Conservation (phyloP, 2,888 invertebrate genomes). For the Agapostemon virescens region DNA sequence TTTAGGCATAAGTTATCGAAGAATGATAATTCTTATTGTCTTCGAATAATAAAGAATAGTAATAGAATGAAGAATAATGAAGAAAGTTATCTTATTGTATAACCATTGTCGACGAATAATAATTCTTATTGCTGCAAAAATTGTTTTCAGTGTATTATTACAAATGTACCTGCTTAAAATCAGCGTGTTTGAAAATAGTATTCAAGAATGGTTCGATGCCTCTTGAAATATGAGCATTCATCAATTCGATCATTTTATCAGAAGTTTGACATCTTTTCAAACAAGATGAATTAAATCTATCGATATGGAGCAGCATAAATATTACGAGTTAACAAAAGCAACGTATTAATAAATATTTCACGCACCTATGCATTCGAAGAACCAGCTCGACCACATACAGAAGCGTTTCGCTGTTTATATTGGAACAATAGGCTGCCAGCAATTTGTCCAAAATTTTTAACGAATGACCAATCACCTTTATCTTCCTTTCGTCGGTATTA, state of each 20-base stretch:
- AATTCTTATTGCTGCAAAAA: not conserved
- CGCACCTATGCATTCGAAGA: conserved; percentile 61
- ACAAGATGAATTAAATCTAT: conserved; percentile 51
- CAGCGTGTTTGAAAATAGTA: conserved; percentile 57
- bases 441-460: conserved; percentile 74
- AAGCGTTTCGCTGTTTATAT: conserved; percentile 63
- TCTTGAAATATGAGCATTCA: conserved; percentile 59
- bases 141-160: no score
- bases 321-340: not conserved
- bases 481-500: conserved; percentile 65
- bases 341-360: no score
- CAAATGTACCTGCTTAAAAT: conserved; percentile 62
- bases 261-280: conserved; percentile 44
- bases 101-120: no score
- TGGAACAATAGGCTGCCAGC: conserved; percentile 65
- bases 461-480: conserved; percentile 68
- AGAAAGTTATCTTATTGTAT: no score
- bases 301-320: not conserved
- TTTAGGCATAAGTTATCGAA: not conserved
- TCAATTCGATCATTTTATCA: conserved; percentile 57
- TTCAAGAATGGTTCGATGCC: conserved; percentile 61
- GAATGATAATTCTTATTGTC: not conserved
- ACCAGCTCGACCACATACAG: conserved; percentile 65
- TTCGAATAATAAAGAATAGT: no score
- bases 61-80: no score